These are phyloP conservation scores for Pogoniulus pusillus DNA, from an alignment of 2,797 vertebrate genomes.

Conservation along the genomic window DNA sequence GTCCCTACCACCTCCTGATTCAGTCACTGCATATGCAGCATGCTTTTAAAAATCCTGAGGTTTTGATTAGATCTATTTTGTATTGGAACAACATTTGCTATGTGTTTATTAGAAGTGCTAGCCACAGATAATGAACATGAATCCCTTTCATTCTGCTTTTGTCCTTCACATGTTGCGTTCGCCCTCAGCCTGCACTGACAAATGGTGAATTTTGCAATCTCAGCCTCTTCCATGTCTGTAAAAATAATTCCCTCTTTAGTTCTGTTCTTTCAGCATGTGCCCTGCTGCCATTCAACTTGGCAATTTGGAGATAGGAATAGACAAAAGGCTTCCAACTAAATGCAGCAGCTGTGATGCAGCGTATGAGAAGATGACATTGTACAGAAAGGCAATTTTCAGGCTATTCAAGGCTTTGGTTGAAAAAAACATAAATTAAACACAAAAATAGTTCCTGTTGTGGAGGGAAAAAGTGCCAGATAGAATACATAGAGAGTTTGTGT, in stretches of 20 bases:
- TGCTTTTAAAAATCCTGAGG: not conserved
- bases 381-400: not conserved
- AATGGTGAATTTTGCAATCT: not conserved
- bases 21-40: not conserved
- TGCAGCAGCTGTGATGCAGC: not conserved
- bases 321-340: not conserved
- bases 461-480: not conserved
- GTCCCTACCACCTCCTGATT: not conserved
- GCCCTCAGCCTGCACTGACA: not conserved
- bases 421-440: not conserved
- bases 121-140: not conserved
- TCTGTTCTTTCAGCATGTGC: accelerated
- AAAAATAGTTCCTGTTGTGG: not conserved
- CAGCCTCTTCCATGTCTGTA: not conserved
- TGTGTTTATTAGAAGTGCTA: not conserved
- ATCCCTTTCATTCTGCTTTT: not conserved
- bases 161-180: not conserved
- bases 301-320: not conserved
- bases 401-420: not conserved
- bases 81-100: not conserved
- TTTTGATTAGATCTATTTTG: not conserved
- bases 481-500: not conserved
- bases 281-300: not conserved
- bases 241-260: not conserved
- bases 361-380: not conserved